phyloP scores from a whole-genome alignment of 1,140 invertebrate species.

The Apis florea region DNA sequence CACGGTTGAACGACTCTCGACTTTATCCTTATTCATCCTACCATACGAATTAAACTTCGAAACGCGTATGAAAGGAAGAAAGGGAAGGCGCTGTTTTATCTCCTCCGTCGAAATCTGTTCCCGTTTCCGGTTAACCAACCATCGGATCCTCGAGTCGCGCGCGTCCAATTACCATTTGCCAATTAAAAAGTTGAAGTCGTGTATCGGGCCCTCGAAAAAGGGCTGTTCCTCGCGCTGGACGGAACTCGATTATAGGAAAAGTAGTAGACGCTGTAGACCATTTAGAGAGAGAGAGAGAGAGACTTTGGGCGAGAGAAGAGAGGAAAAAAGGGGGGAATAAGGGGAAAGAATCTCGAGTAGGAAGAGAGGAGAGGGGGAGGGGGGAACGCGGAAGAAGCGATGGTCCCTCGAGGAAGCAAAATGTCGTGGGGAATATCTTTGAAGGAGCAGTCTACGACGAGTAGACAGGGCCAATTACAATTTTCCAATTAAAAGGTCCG shows the following conservation, averaged over 20 bases:
- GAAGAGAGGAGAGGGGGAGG: too few relatives aligned
- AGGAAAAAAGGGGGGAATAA: slow-evolving; percentile 1
- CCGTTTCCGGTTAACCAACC: background rate
- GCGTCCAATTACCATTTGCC: slow-evolving; percentile 65
- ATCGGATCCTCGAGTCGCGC: slow-evolving; percentile 24
- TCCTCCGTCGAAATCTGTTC: background rate
- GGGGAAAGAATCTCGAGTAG: background rate
- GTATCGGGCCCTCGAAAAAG: slow-evolving; percentile 45
- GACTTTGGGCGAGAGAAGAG: background rate
- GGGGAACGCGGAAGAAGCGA: slow-evolving; percentile 26
- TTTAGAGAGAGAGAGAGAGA: too few relatives aligned
- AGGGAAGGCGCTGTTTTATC: slow-evolving; percentile 4
- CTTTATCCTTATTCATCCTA: background rate
- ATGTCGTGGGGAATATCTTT: slow-evolving; percentile 50
- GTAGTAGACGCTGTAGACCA: slow-evolving; percentile 32
- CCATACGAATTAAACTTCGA: background rate
- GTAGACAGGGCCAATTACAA: slow-evolving; percentile 68
- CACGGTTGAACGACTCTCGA: background rate
- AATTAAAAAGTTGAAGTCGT: slow-evolving; percentile 65
- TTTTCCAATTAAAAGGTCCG: slow-evolving; percentile 71
- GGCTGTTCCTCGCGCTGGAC: slow-evolving; percentile 16
- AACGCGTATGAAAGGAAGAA: too few relatives aligned
- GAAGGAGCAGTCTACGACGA: slow-evolving; percentile 38
- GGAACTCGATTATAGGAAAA: slow-evolving; percentile 55
- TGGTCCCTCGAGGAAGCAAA: slow-evolving; percentile 36